These are phyloP conservation scores for Agrotis ipsilon DNA, from an alignment of 2,888 invertebrate species.

Conservation along the genomic window DNA sequence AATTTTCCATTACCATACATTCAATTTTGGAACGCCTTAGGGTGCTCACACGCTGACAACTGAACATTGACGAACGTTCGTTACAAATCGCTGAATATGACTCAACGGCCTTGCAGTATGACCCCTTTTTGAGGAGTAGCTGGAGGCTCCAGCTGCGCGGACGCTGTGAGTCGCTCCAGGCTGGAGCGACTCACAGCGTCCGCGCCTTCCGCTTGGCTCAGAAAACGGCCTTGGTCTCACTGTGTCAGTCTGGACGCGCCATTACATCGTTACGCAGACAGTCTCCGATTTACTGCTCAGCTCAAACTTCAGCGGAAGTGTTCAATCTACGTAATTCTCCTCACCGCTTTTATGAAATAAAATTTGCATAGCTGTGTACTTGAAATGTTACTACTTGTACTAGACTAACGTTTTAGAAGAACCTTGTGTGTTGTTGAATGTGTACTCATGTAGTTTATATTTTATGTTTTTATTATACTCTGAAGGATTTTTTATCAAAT, in stretches of 20 bases:
- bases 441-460: too few relatives aligned
- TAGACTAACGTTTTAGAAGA: slow-evolving; percentile 23
- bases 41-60: too few relatives aligned
- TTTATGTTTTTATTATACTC: too few relatives aligned
- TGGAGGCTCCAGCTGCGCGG: too few relatives aligned
- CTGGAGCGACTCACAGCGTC: too few relatives aligned
- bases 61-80: neutral
- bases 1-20: too few relatives aligned
- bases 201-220: too few relatives aligned
- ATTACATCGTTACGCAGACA: slow-evolving; percentile 36
- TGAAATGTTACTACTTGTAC: slow-evolving; percentile 39
- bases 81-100: neutral
- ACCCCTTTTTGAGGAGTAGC: too few relatives aligned
- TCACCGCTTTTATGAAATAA: slow-evolving; percentile 68
- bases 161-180: too few relatives aligned
- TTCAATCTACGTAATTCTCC: slow-evolving; percentile 71
- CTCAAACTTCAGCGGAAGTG: slow-evolving; percentile 64
- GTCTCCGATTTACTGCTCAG: slow-evolving; percentile 46
- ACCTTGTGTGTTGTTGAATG: slow-evolving; percentile 12
- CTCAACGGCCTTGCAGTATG: too few relatives aligned
- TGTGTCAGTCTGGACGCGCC: slow-evolving; percentile 14
- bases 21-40: too few relatives aligned
- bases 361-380: slow-evolving; percentile 66
- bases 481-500: too few relatives aligned
- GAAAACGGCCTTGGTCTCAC: neutral